These are phyloP conservation scores for Drosophila ficusphila DNA, from an alignment of 1,140 invertebrate species.

Conservation along the genomic window DNA sequence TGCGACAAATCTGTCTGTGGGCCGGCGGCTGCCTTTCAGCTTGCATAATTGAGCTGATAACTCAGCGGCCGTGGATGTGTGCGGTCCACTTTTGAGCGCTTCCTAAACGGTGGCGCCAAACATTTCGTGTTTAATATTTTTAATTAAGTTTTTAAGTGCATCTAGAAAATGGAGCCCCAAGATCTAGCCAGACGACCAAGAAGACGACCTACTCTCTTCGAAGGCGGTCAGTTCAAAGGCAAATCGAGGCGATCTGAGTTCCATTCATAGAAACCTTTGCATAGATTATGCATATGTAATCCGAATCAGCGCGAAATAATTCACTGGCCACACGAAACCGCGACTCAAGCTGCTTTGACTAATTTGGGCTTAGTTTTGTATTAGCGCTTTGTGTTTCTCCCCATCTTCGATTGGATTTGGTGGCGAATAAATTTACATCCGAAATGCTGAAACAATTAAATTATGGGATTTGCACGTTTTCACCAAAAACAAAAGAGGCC, in stretches of 20 bases:
- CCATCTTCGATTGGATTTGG: constrained; percentile 36
- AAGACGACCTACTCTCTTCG: neutral
- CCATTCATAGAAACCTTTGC: constrained; percentile 77
- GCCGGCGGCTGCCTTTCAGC: constrained; percentile 67
- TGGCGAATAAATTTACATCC: constrained; percentile 65
- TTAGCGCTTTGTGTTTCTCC: constrained; percentile 19
- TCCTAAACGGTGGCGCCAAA: constrained; percentile 74
- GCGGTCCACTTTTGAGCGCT: constrained; percentile 54
- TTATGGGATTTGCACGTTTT: constrained; percentile 80
- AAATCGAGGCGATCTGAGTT: constrained; percentile 8
- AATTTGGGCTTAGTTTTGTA: constrained; percentile 60
- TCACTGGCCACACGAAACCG: constrained; percentile 55
- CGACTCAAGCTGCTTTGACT: constrained; percentile 56
- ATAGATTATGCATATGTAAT: constrained; percentile 50
- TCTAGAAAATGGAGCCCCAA: constrained; percentile 8
- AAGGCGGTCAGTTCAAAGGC: constrained; percentile 19
- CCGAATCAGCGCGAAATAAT: constrained; percentile 65
- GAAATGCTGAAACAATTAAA: constrained; percentile 78
- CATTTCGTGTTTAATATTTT: constrained; percentile 70
- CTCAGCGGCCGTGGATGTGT: constrained; percentile 49
- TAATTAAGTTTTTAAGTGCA: constrained; percentile 73
- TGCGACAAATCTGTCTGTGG: constrained; percentile 79
- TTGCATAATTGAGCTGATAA: constrained; percentile 76
- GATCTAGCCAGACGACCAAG: neutral
- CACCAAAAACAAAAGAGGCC: constrained; percentile 49